A percentile compares a stretch with the other conserved stretches of the same genome.
phyloP scores from a whole-genome alignment of 2,888 invertebrate species.

The Argyra leucocephala region DNA sequence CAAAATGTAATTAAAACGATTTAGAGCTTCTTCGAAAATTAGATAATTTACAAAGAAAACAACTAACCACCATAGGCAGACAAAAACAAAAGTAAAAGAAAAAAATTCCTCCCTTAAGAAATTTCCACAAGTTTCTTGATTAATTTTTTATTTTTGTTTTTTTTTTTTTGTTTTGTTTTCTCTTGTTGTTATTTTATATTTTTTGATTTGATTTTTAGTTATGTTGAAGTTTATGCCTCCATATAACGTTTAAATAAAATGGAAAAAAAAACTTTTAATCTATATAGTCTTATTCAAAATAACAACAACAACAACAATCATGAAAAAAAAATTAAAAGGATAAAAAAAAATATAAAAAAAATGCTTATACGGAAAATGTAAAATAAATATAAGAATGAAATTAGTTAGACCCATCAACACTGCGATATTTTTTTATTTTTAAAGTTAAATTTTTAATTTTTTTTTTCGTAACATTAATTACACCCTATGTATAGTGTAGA shows the following conservation, averaged over 20 bases:
- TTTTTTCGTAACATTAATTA: no score
- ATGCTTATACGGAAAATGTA: no score
- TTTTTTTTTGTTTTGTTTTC: background rate
- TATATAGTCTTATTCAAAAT: background rate
- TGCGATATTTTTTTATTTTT: no score
- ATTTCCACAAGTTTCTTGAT: background rate
- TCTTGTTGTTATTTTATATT: background rate
- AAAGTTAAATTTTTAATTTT: no score
- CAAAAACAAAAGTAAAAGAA: background rate
- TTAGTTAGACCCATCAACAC: no score
- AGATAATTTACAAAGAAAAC: no score
- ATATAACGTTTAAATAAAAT: constrained; percentile 2
- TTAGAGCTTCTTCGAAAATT: no score
- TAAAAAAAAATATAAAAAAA: no score
- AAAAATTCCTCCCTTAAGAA: background rate
- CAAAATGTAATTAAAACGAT: no score
- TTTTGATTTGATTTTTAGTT: background rate
- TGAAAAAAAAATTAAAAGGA: background rate
- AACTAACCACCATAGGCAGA: background rate
- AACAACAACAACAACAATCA: background rate
- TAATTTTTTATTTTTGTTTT: background rate
- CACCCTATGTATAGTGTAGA: no score
- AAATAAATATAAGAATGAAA: no score
- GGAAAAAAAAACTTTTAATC: background rate
- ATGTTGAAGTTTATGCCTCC: background rate